These are phyloP conservation scores for Myripristis jacobus DNA, from an alignment of 2,797 vertebrate genomes.

Conservation along the genomic window DNA sequence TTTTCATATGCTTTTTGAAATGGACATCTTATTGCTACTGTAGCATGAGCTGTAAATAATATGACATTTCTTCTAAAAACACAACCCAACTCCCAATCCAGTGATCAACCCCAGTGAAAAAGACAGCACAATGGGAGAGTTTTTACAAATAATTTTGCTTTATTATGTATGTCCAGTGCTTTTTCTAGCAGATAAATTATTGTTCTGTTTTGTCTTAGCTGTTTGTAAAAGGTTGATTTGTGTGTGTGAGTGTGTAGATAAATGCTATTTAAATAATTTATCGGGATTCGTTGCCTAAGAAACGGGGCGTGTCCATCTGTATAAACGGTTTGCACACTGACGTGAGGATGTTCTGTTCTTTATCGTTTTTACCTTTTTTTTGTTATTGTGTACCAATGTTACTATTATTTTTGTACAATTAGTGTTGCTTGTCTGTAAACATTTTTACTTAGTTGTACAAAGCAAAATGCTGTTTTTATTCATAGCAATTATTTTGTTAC, in stretches of 20 bases:
- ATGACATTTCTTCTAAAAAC: constrained; percentile 79
- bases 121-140: constrained; percentile 80
- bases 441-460: constrained; percentile 93
- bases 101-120: constrained; percentile 75
- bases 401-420: constrained; percentile 90
- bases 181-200: constrained; percentile 96
- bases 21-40: constrained; percentile 91
- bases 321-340: constrained; percentile 99
- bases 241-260: constrained; percentile 88
- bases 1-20: constrained; percentile 83
- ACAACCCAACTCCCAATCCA: constrained; percentile 67
- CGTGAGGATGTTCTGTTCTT: constrained; percentile 92
- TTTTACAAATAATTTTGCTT: constrained; percentile 76
- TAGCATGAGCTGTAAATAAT: constrained; percentile 97
- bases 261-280: constrained; percentile 99
- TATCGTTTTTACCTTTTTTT: constrained; percentile 83
- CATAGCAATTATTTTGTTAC: constrained; percentile 92
- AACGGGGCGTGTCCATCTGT: constrained; percentile 93
- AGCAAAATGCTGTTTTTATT: constrained; percentile 88
- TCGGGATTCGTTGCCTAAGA: constrained; percentile 91
- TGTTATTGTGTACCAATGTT: constrained; percentile 75
- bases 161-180: constrained; percentile 87
- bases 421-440: constrained; percentile 92
- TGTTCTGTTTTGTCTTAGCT: constrained; percentile 89
- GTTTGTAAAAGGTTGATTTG: constrained; percentile 70